Conservation (phyloP, 2,888 invertebrate species). For the Plebejus argus region DNA sequence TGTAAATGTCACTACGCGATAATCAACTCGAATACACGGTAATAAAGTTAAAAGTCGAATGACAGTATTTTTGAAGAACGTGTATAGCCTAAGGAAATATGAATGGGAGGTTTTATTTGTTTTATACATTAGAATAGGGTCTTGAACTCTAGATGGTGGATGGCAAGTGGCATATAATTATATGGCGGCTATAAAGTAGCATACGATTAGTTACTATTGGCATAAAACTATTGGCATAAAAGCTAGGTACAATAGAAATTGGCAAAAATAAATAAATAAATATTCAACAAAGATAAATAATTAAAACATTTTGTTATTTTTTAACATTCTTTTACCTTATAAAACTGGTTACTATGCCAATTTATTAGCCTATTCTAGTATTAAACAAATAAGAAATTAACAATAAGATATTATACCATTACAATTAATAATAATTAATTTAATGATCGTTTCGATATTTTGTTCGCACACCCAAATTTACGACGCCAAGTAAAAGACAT, state of each 20-base stretch:
- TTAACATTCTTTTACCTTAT: too few species aligned
- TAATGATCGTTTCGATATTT: background rate
- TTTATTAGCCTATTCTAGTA: too few species aligned
- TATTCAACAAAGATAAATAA: too few species aligned
- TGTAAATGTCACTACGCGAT: conserved; percentile 17
- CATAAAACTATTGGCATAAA: background rate
- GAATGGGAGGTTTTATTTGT: conserved; percentile 35
- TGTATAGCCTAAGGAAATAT: conserved; percentile 36
- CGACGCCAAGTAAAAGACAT: conserved; percentile 2
- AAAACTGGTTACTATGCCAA: too few species aligned
- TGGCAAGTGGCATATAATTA: conserved; percentile 16
- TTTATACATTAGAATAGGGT: conserved; percentile 31
- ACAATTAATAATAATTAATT: too few species aligned
- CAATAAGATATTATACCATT: too few species aligned
- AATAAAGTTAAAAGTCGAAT: conserved; percentile 34
- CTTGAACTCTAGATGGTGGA: conserved; percentile 23
- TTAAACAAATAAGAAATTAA: too few species aligned
- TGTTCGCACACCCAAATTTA: background rate
- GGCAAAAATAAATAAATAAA: background rate
- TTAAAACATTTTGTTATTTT: too few species aligned
- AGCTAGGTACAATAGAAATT: background rate
- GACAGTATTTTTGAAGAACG: conserved; percentile 42
- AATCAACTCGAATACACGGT: background rate
- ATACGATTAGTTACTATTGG: background rate
- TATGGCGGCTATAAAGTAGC: background rate